These are phyloP conservation scores for Drosophila asahinai DNA, from an alignment of 1,140 invertebrate genomes.

Conservation along the genomic window DNA sequence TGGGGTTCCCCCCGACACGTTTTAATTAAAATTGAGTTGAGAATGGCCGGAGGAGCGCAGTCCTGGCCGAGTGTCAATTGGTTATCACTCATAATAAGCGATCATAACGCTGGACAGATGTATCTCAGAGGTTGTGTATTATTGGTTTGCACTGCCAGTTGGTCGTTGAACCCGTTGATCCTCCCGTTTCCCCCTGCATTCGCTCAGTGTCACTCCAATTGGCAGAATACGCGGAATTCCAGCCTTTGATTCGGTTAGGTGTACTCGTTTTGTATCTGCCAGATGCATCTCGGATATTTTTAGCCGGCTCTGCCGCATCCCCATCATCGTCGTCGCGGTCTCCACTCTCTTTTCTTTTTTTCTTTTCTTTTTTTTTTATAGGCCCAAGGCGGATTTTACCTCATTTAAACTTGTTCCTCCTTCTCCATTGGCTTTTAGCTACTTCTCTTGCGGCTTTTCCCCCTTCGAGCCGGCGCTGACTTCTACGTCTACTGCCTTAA, in stretches of 20 bases:
- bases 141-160: constrained; percentile 22
- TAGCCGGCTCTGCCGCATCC: constrained; percentile 35
- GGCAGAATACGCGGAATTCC: constrained; percentile 50
- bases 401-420: constrained; percentile 76
- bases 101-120: constrained; percentile 18
- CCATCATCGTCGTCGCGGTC: constrained; percentile 8
- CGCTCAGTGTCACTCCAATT: constrained; percentile 53
- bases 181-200: neutral
- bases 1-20: neutral
- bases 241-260: constrained; percentile 48
- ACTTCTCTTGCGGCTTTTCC: constrained; percentile 46
- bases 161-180: constrained; percentile 53
- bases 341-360: constrained; percentile 52
- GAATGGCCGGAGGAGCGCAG: neutral
- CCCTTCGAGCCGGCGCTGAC: constrained; percentile 16
- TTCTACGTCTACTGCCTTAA: constrained; percentile 56
- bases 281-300: constrained; percentile 64
- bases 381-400: constrained; percentile 68
- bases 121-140: constrained; percentile 5
- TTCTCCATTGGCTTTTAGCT: constrained; percentile 31
- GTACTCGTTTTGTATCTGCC: constrained; percentile 57
- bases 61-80: constrained; percentile 50
- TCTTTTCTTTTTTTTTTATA: constrained; percentile 23
- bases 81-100: constrained; percentile 66
- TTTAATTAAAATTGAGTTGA: constrained; percentile 50